Base-by-base conservation (phyloP, 2,888 invertebrate species). In the Rhagonycha fulva region DNA sequence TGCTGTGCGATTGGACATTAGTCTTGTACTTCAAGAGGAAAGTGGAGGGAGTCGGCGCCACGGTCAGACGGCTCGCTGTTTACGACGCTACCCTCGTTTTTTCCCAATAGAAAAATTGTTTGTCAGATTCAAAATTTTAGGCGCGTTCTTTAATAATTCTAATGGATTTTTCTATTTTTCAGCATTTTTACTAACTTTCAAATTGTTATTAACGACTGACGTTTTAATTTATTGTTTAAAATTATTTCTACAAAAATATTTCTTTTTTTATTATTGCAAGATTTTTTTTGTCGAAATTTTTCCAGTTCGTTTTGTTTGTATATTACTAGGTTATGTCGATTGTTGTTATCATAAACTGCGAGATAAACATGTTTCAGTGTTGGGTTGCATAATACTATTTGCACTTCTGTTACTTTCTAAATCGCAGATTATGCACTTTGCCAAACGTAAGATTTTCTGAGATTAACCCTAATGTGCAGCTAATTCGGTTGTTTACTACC, bases 21-120 rank as follows among this genome's bases (percentile, higher is more conserved):
- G 86, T 87, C 85, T 86, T 86, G 84, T 84, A 84, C 84, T 85
- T 84, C 82, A 85, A 86, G 85, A 84, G 81, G 69, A 80, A 79
- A 80, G 81, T 82, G 82, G 85, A 82, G 84, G 85, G 85, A 83
- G 84, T 81, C 83, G 86, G 87, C 87, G 87, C 87, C 87, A 87
- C 83, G 82, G 82, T 84, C 84, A 84, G 84, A 84, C 85, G 81
- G 83, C 81, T 83, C 81, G 84, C 84, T 85, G 85, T 86, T 86
- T 85, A 85, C 85, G 84, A 84, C 82, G 82, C 83, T 83, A 79
- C 78, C 79, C 74, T 75, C 68, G 66, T 71, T 77, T 78, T 76
- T 76, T 77, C 74, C 67, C 26, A 74, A 63, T 24, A 70, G 61
- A 32, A 66, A 73, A 71, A 74, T 63, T 63, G 28, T 72, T 61